These are phyloP conservation scores for Conops quadrifasciatus DNA, from an alignment of 2,888 invertebrate species.

Conservation along the genomic window DNA sequence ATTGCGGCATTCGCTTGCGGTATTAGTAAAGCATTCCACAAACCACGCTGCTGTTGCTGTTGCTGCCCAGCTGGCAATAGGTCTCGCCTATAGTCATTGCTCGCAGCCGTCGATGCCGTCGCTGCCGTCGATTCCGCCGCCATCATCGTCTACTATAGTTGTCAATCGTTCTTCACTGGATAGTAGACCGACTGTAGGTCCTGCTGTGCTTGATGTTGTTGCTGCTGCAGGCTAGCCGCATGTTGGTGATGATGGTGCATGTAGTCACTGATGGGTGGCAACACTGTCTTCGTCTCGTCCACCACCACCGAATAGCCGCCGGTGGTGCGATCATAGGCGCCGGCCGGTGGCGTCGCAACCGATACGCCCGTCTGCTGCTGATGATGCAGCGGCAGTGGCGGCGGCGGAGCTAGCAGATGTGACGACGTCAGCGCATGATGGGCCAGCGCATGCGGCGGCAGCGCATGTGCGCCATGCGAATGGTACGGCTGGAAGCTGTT, in stretches of 20 bases:
- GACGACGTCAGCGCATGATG: conserved; percentile 49
- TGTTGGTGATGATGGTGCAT: conserved; percentile 62
- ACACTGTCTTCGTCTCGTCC: conserved; percentile 60
- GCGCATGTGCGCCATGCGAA: conserved; percentile 42
- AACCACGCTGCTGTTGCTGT: conserved; percentile 39
- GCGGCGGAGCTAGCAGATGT: conserved; percentile 49
- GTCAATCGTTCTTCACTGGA: conserved; percentile 64
- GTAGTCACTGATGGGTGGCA: conserved; percentile 63
- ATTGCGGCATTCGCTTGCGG: conserved; percentile 33
- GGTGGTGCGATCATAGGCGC: conserved; percentile 57
- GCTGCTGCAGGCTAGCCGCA: conserved; percentile 43
- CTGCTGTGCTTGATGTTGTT: conserved; percentile 53
- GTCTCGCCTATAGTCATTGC: conserved; percentile 41
- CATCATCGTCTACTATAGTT: conserved; percentile 54
- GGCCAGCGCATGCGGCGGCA: conserved; percentile 37
- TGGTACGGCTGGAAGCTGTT: conserved; percentile 63
- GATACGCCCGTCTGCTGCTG: conserved; percentile 37
- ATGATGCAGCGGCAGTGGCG: conserved; percentile 49
- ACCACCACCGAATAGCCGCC: conserved; percentile 55
- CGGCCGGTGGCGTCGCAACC: conserved; percentile 49
- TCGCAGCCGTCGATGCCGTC: conserved; percentile 46
- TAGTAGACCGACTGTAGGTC: conserved; percentile 62
- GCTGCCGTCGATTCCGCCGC: conserved; percentile 39
- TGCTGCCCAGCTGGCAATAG: conserved; percentile 44
- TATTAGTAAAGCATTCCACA: conserved; percentile 39